Evolutionary conservation across 2,888 invertebrate species (phyloP).

Genomic region (Phragmatobia fuliginosa): DNA sequence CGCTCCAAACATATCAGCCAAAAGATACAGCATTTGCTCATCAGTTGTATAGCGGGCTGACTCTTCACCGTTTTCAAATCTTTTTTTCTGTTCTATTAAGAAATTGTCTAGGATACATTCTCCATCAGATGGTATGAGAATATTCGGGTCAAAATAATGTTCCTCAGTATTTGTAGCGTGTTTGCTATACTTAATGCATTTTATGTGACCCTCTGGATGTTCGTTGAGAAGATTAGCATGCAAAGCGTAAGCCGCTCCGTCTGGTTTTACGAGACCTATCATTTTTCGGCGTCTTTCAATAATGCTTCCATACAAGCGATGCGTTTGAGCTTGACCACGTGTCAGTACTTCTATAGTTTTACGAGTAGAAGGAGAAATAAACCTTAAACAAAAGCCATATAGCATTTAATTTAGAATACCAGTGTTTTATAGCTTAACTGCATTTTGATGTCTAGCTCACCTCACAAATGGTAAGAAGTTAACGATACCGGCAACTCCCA

Average conservation of each 20-base stretch:
- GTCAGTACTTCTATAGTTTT: conserved; percentile 89
- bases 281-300: conserved; percentile 85
- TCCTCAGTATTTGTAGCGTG: conserved; percentile 64
- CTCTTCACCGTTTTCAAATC: conserved; percentile 73
- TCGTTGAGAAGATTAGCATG: conserved; percentile 70
- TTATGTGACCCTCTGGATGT: conserved; percentile 75
- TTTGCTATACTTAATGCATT: conserved; percentile 79
- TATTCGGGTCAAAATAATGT: conserved; percentile 78
- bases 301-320: conserved; percentile 90
- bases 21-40: conserved; percentile 90
- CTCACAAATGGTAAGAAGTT: conserved; percentile 94
- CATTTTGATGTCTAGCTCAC: conserved; percentile 66
- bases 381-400: conserved; percentile 74
- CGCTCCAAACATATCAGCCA: conserved; percentile 95
- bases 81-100: conserved; percentile 87
- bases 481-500: conserved; percentile 93
- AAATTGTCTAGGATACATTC: conserved; percentile 89
- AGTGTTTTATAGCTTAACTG: not conserved
- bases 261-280: conserved; percentile 63
- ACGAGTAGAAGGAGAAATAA: conserved; percentile 87
- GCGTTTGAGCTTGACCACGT: conserved; percentile 91
- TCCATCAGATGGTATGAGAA: conserved; percentile 73
- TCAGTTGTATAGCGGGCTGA: conserved; percentile 86
- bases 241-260: conserved; percentile 64
- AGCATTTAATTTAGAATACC: not conserved